A percentile compares a stretch with the other conserved stretches of the same genome.
These are phyloP conservation scores for silkworm (Bombyx mori) DNA, from an alignment of 1,140 invertebrate species.

Conservation along the genomic window ASM3026992v2 NC_085133.1:8931501-8932000, in stretches of 20 bases:
- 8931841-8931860: constrained; percentile 36
- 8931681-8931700: neutral
- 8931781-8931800: constrained; percentile 13
- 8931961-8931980: neutral
- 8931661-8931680: too few species aligned
- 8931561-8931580: too few species aligned
- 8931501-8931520: too few species aligned
- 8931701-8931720: neutral
- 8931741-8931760: neutral
- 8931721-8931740: constrained; percentile 25
- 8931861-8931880: constrained; percentile 37
- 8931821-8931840: constrained; percentile 36
- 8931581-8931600: too few species aligned
- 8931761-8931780: constrained; percentile 9
- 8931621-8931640: too few species aligned
- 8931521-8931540: too few species aligned
- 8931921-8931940: constrained; percentile 32
- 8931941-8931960: neutral
- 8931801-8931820: constrained; percentile 16
- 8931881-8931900: constrained; percentile 48
- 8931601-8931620: too few species aligned
- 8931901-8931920: constrained; percentile 33
- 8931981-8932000: constrained; percentile 39
- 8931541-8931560: too few species aligned
- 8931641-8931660: too few species aligned